Conservation (phyloP, 2,113 vertebrate genomes). For the Phaethon lepturus region DNA sequence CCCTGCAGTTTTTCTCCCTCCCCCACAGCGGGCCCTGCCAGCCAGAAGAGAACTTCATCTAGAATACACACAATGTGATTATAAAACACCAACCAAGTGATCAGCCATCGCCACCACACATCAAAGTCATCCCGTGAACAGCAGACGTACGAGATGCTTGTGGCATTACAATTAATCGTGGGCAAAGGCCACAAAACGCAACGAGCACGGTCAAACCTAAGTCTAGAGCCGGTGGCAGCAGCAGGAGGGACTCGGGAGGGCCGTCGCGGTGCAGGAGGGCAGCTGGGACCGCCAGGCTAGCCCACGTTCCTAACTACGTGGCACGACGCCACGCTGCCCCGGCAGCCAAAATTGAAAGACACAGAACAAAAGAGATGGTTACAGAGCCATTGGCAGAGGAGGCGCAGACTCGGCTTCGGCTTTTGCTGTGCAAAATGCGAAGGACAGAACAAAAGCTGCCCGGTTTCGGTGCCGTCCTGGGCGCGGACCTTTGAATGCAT, state of each 20-base stretch:
- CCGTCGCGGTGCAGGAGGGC: neutral
- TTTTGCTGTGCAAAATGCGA: neutral
- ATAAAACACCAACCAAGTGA: conserved; percentile 17
- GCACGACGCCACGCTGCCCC: neutral
- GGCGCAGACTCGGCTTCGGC: neutral
- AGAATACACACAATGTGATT: neutral
- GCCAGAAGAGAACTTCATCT: conserved; percentile 58
- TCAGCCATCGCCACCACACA: conserved; percentile 22
- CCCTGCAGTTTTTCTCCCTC: neutral
- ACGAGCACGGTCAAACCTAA: neutral
- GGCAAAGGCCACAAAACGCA: neutral
- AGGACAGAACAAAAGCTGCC: neutral
- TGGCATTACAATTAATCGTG: neutral
- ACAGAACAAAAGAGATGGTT: neutral
- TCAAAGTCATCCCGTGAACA: neutral
- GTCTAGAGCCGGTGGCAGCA: neutral
- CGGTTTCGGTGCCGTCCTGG: neutral
- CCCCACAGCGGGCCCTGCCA: neutral
- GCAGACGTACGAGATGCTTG: neutral
- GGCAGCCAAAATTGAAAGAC: neutral
- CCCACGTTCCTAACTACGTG: neutral
- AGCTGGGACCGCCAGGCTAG: neutral
- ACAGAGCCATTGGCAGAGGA: neutral
- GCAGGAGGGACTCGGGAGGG: neutral
- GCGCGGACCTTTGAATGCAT: neutral